Evolutionary conservation across 1,140 invertebrate genomes (phyloP).

Genomic region (Sminthurinus signatus): DNA sequence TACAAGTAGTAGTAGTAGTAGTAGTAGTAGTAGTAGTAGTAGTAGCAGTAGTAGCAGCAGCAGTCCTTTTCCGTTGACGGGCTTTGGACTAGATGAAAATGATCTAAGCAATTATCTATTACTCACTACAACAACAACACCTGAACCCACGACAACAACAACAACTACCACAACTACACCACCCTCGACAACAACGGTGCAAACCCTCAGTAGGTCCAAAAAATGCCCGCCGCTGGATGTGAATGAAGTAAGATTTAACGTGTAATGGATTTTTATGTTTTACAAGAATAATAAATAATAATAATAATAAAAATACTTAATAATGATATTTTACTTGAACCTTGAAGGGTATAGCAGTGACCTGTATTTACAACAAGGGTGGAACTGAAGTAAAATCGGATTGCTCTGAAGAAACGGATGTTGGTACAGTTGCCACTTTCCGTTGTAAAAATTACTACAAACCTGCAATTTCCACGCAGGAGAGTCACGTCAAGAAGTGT

Average conservation of each 20-base stretch:
- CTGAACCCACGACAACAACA: background rate
- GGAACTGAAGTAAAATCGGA: background rate
- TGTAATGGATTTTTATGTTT: background rate
- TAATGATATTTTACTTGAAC: background rate
- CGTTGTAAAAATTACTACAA: background rate
- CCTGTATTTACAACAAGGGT: background rate
- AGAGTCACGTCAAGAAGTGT: background rate
- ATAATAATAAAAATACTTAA: background rate
- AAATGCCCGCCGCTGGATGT: no score
- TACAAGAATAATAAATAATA: background rate
- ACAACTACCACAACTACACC: no score
- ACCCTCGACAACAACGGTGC: no score
- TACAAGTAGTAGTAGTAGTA: no score
- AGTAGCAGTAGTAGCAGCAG: no score
- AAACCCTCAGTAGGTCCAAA: no score
- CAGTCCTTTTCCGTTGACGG: no score
- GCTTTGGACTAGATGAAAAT: no score
- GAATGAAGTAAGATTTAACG: no score
- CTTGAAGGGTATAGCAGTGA: background rate
- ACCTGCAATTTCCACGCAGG: background rate
- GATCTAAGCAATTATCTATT: no score
- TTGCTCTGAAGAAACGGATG: background rate
- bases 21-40: no score
- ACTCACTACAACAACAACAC: no score
- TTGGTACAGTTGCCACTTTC: background rate